phyloP scores from a whole-genome alignment of 2,888 invertebrate species.

The Danaus chrysippus region DNA sequence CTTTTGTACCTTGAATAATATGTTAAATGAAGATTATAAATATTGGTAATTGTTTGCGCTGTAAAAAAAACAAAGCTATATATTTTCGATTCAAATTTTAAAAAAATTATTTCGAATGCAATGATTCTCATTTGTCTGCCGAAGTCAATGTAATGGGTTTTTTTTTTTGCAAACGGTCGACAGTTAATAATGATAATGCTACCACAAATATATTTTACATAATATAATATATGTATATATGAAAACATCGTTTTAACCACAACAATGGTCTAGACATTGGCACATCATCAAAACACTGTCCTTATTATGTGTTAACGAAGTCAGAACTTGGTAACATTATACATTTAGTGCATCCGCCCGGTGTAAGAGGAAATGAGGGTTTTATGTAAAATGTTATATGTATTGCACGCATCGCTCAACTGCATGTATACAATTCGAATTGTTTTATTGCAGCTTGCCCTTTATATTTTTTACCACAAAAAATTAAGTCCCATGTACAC shows the following conservation, averaged over 20 bases:
- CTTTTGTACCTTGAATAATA: too few species aligned
- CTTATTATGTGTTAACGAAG: conserved; percentile 41
- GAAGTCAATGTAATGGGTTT: background rate
- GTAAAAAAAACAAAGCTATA: too few species aligned
- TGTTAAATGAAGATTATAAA: too few species aligned
- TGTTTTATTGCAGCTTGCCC: background rate
- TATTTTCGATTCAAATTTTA: too few species aligned
- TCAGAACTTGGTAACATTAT: conserved; percentile 35
- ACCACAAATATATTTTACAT: background rate
- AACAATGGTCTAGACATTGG: conserved; percentile 38
- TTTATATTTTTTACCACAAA: background rate
- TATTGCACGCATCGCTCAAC: background rate
- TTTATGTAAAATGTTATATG: conserved; percentile 51
- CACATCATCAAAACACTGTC: conserved; percentile 37
- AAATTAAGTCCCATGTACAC: too few species aligned
- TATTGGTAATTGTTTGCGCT: too few species aligned
- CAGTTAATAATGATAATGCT: background rate
- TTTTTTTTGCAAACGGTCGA: background rate
- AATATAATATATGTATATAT: background rate
- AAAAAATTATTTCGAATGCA: too few species aligned
- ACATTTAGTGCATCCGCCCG: conserved; percentile 51
- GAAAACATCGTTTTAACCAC: conserved; percentile 31
- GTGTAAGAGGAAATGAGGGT: conserved; percentile 62
- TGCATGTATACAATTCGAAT: background rate
- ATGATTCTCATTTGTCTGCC: too few species aligned